Evolutionary conservation across 2,113 vertebrate species (phyloP).

Genomic region (Sminthopsis crassicaudata): DNA sequence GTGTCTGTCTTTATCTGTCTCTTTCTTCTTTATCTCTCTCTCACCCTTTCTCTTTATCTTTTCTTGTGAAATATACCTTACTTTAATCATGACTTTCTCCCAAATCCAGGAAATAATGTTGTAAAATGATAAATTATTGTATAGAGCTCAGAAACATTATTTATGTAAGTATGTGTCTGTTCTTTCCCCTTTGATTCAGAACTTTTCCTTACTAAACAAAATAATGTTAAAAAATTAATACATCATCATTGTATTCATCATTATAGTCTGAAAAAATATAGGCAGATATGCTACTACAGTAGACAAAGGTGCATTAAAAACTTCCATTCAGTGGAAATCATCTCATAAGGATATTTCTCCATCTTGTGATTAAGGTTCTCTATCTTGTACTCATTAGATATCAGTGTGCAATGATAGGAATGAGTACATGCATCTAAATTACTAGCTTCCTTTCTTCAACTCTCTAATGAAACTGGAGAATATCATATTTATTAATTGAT

Average conservation of each 20-base stretch:
- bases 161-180: not conserved
- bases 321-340: not conserved
- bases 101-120: not conserved
- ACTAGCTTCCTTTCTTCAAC: constrained; percentile 37
- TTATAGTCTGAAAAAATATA: not conserved
- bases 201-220: not conserved
- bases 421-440: constrained; percentile 55
- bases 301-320: not conserved
- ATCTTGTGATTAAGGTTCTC: not conserved
- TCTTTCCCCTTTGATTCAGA: not conserved
- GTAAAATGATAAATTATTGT: not conserved
- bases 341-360: not conserved
- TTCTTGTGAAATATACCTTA: not conserved
- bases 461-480: constrained; percentile 53
- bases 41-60: not conserved
- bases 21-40: not conserved
- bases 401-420: constrained; percentile 15
- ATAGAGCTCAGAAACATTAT: not conserved
- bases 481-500: constrained; percentile 43
- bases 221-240: not conserved
- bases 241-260: not conserved
- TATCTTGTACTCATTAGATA: constrained; percentile 7
- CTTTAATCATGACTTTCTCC: not conserved
- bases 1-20: not conserved
- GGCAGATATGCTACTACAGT: not conserved